Conservation (phyloP, 2,888 invertebrate species). For the Spodoptera littoralis region DNA sequence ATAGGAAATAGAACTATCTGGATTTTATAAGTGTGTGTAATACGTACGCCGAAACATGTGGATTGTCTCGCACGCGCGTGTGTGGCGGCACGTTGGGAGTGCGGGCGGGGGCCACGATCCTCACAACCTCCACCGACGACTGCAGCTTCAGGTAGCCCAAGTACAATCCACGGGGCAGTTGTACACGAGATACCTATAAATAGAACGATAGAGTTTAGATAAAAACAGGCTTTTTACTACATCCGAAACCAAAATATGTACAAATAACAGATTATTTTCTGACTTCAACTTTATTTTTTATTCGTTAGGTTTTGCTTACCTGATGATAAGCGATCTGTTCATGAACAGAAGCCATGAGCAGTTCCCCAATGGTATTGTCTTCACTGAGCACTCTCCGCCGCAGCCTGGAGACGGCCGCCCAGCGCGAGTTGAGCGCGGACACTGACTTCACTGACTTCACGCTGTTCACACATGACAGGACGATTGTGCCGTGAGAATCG, state of each 20-base stretch:
- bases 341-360: constrained; percentile 95
- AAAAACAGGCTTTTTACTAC: too few relatives aligned
- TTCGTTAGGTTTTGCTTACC: constrained; percentile 59
- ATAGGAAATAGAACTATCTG: background rate
- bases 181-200: constrained; percentile 93
- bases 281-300: too few relatives aligned
- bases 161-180: constrained; percentile 96
- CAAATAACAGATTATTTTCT: too few relatives aligned
- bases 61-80: constrained; percentile 97
- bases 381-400: constrained; percentile 93
- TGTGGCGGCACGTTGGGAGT: constrained; percentile 98
- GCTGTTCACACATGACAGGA: constrained; percentile 95
- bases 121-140: constrained; percentile 97
- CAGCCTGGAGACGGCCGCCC: constrained; percentile 96
- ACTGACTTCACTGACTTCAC: constrained; percentile 94
- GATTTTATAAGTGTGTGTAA: background rate
- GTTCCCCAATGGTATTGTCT: constrained; percentile 93
- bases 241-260: too few relatives aligned
- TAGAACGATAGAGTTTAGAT: too few relatives aligned
- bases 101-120: constrained; percentile 97
- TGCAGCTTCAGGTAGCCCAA: constrained; percentile 98
- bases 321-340: constrained; percentile 92
- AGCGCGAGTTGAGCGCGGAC: constrained; percentile 96
- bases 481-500: constrained; percentile 96
- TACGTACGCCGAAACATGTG: constrained; percentile 97